Base-by-base conservation (phyloP, 2,113 vertebrate genomes). In the Alectura lathami region DNA sequence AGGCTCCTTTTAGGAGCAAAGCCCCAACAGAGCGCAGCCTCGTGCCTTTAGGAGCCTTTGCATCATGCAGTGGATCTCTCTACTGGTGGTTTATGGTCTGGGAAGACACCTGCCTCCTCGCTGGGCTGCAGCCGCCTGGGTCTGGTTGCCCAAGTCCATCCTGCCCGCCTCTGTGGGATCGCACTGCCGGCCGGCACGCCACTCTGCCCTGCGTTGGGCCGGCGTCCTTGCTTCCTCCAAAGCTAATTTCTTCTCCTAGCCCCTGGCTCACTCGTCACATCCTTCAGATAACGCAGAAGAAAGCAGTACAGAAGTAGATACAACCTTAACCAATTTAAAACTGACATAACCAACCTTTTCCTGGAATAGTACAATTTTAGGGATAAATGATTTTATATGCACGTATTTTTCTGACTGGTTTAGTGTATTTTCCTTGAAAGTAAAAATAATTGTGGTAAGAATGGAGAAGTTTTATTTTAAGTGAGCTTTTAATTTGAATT, bases 181-280 rank as follows among this genome's bases (percentile, higher is more conserved):
- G 5, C 53, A 7, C 59, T 36, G 43, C 8, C 4, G 59, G 16
- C 24, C 3, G 4, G 36, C 3, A 3, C 2, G 12, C 24, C 17
- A 24, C 59, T 38, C 18, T 23, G 64, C 29, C 22, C 24, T 4
- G 29, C 7, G 0, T 18, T 6, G 23, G 40, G 66, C 74, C 23
- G 24, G 6, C 0, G 3, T 26, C 4, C 1, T 11, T 24, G 8
- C 6, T 64, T 84, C 36, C 18, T 57, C 15, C 24, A 51, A n/a
- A 1, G 0, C 3, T 24, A 0, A 36, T 50, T 48, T 47, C 23
- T 51, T 74, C 32, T 40, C 0, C 0, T 34, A 27, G 18, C 10
- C 11, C 43, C 48, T 81, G 50, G 1, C 21, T 24, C 26, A 0
- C 47, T 64, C 59, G 50, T 16, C 36, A 4, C 15, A 6, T 22